Percentiles rank a stretch among this genome's conserved stretches.
phyloP scores from a whole-genome alignment of 2,797 vertebrate genomes.

The Hozukius guyotensis region DNA sequence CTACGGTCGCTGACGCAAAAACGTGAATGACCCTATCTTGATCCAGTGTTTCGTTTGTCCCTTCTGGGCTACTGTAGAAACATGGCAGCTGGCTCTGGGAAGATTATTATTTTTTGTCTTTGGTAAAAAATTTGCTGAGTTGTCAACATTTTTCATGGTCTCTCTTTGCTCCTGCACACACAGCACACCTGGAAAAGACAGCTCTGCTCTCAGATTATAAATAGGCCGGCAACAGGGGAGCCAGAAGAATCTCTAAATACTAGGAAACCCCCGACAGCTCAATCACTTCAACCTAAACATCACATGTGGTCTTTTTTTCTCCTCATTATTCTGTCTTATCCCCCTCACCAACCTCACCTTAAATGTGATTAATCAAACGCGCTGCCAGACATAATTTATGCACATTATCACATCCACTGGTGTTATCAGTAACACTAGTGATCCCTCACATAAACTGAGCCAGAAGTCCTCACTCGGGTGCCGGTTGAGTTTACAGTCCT shows the following conservation, averaged over 20 bases:
- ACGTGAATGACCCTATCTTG: too few species aligned
- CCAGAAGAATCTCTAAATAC: constrained; percentile 24
- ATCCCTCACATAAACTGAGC: constrained; percentile 14
- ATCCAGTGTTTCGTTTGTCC: too few species aligned
- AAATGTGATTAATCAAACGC: constrained; percentile 5
- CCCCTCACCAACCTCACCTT: background rate
- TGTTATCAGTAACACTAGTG: constrained; percentile 24
- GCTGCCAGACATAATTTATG: constrained; percentile 23
- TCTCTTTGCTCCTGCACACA: background rate
- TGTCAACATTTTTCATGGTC: background rate
- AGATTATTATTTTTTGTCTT: background rate
- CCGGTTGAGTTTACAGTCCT: constrained; percentile 12
- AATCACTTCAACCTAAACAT: constrained; percentile 22
- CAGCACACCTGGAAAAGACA: constrained; percentile 45
- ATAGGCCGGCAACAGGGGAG: constrained; percentile 20
- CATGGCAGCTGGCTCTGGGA: too few species aligned
- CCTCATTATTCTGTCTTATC: constrained; percentile 26
- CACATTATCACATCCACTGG: constrained; percentile 3
- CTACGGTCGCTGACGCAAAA: accelerated
- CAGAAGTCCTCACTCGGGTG: background rate
- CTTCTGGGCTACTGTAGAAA: too few species aligned
- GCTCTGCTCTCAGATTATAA: constrained; percentile 47
- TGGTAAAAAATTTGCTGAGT: background rate
- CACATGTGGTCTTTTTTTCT: constrained; percentile 16
- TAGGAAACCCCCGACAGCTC: constrained; percentile 21